Evolutionary conservation across 2,888 invertebrate species (phyloP), one percentile per base, ranked within the genome.

Genomic region (Argynnis bischoffii): DNA sequence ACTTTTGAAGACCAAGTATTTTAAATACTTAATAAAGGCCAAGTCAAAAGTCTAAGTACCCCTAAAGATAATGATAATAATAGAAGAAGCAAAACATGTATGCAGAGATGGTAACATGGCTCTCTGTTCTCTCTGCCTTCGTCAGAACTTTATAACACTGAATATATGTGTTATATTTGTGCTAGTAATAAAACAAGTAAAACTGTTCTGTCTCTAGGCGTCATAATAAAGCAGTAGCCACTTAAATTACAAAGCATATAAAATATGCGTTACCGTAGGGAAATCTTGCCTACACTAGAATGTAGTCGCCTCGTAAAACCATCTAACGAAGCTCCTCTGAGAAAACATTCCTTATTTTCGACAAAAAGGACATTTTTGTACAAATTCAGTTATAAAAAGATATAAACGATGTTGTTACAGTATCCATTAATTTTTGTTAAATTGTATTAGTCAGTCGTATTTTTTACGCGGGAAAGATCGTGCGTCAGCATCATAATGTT

Each of bases 221-320:
- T 74, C 72, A 74, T 64, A 69, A 81, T 82, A 85, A 83, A 81
- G 82, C 77, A 83, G 76, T 77, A 82, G 81, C 79, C 81, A 84
- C 84, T 88, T 85, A 86, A 86, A 89, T 88, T 85, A 87, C 83
- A 82, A 78, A 79, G 78, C 79, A 79, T 83, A 87, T 89, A 85
- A 89, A 87, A 87, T 87, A 89, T 89, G 88, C 88, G 82, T 85
- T 83, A 84, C 89, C 89, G 81, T 66, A 79, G 90, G 90, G 90
- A 90, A 90, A 90, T 90, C 88, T 89, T 83, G 81, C 74, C 79
- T 78, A 79, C 79, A 77, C 79, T 77, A 82, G 76, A 79, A 81
- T 81, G 81, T 84, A 86, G 82, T 83, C 81, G 81, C 81, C 83
- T 83, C 84, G 80, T 84, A 85, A 86, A 86, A 79, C 83, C 84